Conservation (phyloP, 2,797 vertebrate genomes). For the Anolis apletophallus region DNA sequence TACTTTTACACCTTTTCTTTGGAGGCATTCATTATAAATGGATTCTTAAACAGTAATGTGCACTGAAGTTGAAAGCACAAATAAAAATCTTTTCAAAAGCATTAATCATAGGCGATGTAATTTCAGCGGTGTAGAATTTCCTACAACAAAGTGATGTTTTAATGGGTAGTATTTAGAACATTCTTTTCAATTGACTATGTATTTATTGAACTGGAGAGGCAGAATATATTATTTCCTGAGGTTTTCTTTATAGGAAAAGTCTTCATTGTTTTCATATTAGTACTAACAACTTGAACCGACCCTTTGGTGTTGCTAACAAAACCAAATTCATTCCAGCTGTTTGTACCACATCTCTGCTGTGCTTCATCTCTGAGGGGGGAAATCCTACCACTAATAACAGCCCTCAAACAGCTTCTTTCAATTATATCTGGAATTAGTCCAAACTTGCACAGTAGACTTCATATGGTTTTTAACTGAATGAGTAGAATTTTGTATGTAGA, state of each 20-base stretch:
- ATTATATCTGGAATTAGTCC: background rate
- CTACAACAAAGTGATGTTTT: conserved; percentile 1
- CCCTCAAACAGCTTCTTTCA: background rate
- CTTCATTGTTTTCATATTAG: background rate
- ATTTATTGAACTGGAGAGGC: conserved; percentile 18
- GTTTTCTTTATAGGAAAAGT: background rate
- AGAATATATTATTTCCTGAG: background rate
- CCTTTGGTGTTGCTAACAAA: background rate
- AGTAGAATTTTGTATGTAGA: background rate
- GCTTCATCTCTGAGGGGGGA: background rate
- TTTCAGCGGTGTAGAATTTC: background rate
- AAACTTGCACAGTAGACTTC: background rate
- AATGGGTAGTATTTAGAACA: conserved; percentile 23
- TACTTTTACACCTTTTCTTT: background rate
- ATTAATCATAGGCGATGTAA: background rate
- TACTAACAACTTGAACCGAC: background rate
- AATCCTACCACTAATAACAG: background rate
- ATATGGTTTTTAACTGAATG: background rate
- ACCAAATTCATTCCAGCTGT: background rate
- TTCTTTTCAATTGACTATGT: conserved; percentile 10
- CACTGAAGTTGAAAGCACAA: background rate
- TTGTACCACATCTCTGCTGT: background rate
- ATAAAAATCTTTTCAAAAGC: background rate
- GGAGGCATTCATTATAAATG: background rate
- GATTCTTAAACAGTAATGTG: background rate